Evolutionary conservation across 2,797 vertebrate species (phyloP), one percentile per base, ranked within the genome.

Genomic region (Poecilia velifera): DNA sequence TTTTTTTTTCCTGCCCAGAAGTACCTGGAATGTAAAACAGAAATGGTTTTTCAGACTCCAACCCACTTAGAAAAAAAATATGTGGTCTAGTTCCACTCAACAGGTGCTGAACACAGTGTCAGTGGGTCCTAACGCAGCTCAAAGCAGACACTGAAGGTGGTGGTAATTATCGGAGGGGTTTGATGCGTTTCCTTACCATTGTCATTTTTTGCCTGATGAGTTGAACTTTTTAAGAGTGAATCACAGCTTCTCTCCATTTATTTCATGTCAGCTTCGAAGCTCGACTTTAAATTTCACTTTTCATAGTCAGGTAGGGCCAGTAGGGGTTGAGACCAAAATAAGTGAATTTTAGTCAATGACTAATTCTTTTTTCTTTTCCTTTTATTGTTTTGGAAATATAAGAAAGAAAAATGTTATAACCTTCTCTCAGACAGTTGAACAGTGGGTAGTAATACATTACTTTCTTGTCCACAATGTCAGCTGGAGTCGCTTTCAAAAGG

Each of bases 31-130:
- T 10, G 9, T 12, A 79, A 79, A 45, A 16, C 20, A 71, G 70
- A 76, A 72, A 72, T 77, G 0, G 66, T 46, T 49, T 57, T 41
- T 49, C 46, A 45, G 41, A 74, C 36, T 59, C 25, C 49, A 34
- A 49, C 74, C 53, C 57, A 79, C 57, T 49, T 55, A 79, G 43
- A 76, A 73, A 20, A 13, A 57, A 77, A 78, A 70, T 78, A 59
- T 70, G 46, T 73, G 9, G 41, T 77, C 82, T 68, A 57, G 41
- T 71, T 82, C 46, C 59, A 74, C 12, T 59, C 47, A 45, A 70
- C 46, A 83, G 82, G 73, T 75, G 73, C 62, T 84, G 79, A 74
- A 82, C 62, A 76, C 46, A 51, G 10, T 22, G 20, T 45, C 55
- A 78, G 83, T 76, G 78, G 31, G 76, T 74, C 41, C 0, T 43